Evolutionary conservation across 1,140 invertebrate genomes (phyloP).

Genomic region (Pectinophora gossypiella): DNA sequence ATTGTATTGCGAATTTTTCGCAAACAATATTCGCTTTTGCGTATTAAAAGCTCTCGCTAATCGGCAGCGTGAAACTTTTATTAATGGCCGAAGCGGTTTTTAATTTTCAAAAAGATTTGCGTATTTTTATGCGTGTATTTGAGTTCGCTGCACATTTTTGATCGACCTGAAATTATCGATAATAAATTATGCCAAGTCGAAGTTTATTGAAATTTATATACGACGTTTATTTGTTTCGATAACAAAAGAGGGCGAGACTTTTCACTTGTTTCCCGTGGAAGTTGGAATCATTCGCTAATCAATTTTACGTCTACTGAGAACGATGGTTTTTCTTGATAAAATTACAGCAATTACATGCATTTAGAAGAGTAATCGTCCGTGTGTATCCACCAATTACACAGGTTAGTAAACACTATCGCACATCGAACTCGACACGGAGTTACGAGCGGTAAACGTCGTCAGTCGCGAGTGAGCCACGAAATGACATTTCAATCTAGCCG

Average conservation of each 20-base stretch:
- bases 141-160: slow-evolving; percentile 24
- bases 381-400: background rate
- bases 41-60: slow-evolving; percentile 53
- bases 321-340: too few relatives aligned
- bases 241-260: slow-evolving; percentile 12
- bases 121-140: background rate
- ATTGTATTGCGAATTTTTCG: slow-evolving; percentile 36
- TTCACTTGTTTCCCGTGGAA: too few relatives aligned
- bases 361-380: background rate
- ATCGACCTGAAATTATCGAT: slow-evolving; percentile 36
- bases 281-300: too few relatives aligned
- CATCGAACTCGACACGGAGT: slow-evolving; percentile 3
- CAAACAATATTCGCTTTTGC: slow-evolving; percentile 39
- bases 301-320: too few relatives aligned
- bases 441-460: slow-evolving; percentile 19
- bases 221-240: slow-evolving; percentile 22
- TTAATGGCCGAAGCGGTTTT: slow-evolving; percentile 39
- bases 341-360: too few relatives aligned
- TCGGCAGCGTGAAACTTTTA: slow-evolving; percentile 54
- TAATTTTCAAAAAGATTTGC: slow-evolving; percentile 30
- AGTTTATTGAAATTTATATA: slow-evolving; percentile 44
- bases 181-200: slow-evolving; percentile 49
- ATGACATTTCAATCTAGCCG: slow-evolving; percentile 15
- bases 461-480: background rate
- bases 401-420: slow-evolving; percentile 1